Conservation (phyloP, 2,797 vertebrate genomes). For the Muscicapa comitata region DNA sequence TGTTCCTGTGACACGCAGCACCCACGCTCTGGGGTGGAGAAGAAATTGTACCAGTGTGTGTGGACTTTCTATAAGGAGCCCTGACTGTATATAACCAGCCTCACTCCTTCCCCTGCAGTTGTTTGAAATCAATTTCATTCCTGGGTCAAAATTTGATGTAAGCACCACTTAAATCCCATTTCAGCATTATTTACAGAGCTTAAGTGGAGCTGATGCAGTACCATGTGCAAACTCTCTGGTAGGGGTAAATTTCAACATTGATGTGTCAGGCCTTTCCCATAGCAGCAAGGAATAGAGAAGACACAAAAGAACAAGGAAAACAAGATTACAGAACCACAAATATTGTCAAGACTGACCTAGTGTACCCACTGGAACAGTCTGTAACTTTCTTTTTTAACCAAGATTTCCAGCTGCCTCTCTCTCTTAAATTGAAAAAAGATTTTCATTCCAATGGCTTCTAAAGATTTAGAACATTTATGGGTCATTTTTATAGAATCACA, state of each 20-base stretch:
- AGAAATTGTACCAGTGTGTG: not conserved
- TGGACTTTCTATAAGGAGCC: not conserved
- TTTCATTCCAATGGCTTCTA: not conserved
- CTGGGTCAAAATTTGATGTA: not conserved
- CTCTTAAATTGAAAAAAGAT: not conserved
- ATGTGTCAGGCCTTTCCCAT: not conserved
- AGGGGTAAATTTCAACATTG: not conserved
- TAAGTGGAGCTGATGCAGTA: not conserved
- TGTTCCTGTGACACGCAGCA: not conserved
- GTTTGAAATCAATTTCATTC: not conserved
- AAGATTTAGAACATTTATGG: not conserved
- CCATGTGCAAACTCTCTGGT: not conserved
- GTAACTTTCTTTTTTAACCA: not conserved
- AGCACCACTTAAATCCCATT: not conserved
- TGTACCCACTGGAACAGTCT: not conserved
- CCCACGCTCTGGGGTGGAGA: not conserved
- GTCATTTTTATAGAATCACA: not conserved
- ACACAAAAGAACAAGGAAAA: not conserved
- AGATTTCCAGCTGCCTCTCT: not conserved
- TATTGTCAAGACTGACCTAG: not conserved
- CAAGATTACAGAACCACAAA: not conserved
- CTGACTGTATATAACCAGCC: not conserved
- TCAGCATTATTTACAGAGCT: not conserved
- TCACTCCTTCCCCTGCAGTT: not conserved
- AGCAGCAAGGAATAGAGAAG: not conserved